phyloP scores from a whole-genome alignment of 2,888 invertebrate genomes.

The Chloromyia formosa region DNA sequence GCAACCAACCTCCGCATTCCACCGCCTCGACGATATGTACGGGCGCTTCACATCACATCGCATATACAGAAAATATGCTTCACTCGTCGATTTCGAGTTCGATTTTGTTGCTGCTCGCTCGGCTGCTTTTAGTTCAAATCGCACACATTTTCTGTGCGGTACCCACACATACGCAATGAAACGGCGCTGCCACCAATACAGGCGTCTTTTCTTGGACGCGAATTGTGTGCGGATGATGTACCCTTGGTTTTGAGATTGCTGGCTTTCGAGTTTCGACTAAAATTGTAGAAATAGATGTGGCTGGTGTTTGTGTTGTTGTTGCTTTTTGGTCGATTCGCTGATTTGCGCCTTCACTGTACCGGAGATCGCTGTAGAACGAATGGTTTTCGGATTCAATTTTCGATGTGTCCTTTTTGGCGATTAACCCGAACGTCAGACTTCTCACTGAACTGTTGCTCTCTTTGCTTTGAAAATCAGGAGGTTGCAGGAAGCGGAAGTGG shows the following conservation, averaged over 20 bases:
- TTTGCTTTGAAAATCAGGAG: too few relatives aligned
- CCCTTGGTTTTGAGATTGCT: constrained; percentile 33
- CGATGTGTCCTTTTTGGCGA: too few relatives aligned
- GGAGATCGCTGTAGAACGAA: too few relatives aligned
- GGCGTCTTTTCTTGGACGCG: too few relatives aligned
- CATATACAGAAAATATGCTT: neutral
- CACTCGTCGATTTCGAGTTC: constrained; percentile 39
- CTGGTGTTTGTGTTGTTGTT: constrained; percentile 10
- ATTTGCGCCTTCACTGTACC: too few relatives aligned
- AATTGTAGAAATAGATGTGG: constrained; percentile 8
- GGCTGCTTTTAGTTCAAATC: too few relatives aligned
- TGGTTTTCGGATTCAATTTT: too few relatives aligned
- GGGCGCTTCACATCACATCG: neutral
- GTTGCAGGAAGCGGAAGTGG: too few relatives aligned
- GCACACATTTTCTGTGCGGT: constrained; percentile 7
- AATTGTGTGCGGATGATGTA: constrained; percentile 9
- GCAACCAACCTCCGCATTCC: neutral
- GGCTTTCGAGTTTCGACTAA: neutral
- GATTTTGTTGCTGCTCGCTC: neutral
- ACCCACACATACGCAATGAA: constrained; percentile 17
- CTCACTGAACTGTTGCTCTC: too few relatives aligned
- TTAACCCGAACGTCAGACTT: too few relatives aligned
- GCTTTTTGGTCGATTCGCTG: too few relatives aligned
- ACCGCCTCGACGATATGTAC: neutral
- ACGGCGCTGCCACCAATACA: constrained; percentile 14